phyloP scores from a whole-genome alignment of 1,140 invertebrate genomes.

The Nymphalis io region DNA sequence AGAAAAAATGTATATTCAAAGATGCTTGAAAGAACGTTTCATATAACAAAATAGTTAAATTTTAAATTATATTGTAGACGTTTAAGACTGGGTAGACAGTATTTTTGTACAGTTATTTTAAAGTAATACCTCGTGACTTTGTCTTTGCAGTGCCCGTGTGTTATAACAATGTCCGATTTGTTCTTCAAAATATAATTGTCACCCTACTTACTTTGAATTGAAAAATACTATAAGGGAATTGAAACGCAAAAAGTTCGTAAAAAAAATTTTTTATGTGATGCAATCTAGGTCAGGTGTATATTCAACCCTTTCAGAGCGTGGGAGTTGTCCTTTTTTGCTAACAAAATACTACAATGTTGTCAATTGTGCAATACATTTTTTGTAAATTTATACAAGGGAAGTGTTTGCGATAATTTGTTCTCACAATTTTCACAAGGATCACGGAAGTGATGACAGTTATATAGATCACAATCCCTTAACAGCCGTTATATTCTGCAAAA shows the following conservation, averaged over 20 bases:
- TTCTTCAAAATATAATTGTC: conserved; percentile 17
- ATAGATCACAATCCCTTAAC: conserved; percentile 52
- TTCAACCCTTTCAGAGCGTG: conserved; percentile 78
- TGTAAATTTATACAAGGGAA: conserved; percentile 51
- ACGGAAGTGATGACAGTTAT: conserved; percentile 76
- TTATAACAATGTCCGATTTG: too few species aligned
- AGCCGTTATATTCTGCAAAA: conserved; percentile 55
- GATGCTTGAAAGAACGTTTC: too few species aligned
- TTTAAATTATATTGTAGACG: too few species aligned
- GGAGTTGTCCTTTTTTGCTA: conserved; percentile 69
- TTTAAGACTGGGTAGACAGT: too few species aligned
- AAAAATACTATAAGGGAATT: conserved; percentile 59
- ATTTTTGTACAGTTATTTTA: too few species aligned
- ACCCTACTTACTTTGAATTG: conserved; percentile 56
- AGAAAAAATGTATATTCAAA: too few species aligned
- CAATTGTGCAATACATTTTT: conserved; percentile 70
- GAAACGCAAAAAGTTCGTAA: conserved; percentile 66
- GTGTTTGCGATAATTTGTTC: conserved; percentile 81
- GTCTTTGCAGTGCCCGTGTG: too few species aligned
- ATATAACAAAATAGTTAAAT: too few species aligned
- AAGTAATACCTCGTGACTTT: too few species aligned
- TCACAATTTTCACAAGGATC: conserved; percentile 67
- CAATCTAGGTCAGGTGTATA: conserved; percentile 79
- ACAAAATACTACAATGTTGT: conserved; percentile 44
- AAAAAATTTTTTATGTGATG: conserved; percentile 70